phyloP scores from a whole-genome alignment of 1,140 invertebrate species.

The Polypedilum vanderplanki region DNA sequence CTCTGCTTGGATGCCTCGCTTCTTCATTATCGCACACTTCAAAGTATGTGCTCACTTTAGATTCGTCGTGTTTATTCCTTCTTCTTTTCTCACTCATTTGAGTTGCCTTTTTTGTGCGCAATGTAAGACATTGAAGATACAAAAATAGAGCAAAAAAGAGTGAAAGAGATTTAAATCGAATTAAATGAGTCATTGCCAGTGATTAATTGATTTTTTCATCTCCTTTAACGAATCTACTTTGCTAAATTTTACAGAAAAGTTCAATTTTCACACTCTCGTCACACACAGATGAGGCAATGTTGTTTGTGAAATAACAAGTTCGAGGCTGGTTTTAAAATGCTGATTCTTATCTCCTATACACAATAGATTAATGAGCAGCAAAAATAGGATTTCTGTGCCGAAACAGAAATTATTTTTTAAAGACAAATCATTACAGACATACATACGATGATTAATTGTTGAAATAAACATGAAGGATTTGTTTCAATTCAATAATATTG shows the following conservation, averaged over 20 bases:
- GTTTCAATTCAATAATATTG: slow-evolving; percentile 12
- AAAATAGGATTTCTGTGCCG: background rate
- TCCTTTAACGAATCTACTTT: background rate
- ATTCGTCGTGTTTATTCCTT: background rate
- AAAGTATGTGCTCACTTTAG: background rate
- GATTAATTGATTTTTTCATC: slow-evolving; percentile 22
- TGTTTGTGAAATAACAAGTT: too few relatives aligned
- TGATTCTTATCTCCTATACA: background rate
- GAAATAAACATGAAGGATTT: background rate
- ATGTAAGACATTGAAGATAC: background rate
- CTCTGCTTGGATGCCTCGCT: background rate
- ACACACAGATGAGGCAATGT: background rate
- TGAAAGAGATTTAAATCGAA: slow-evolving; percentile 22
- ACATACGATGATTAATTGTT: background rate
- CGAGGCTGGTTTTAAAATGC: background rate
- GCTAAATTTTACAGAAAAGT: background rate
- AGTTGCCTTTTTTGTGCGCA: too few relatives aligned
- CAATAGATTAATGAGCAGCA: background rate
- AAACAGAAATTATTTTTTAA: background rate
- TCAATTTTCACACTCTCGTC: background rate
- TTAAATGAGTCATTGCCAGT: slow-evolving; percentile 26
- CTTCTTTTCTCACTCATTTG: too few relatives aligned
- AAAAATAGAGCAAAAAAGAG: background rate
- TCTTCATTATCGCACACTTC: slow-evolving; percentile 26
- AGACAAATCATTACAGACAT: background rate